Evolutionary conservation across 2,113 vertebrate species (phyloP), one percentile per base, ranked within the genome.

Genomic region (Callaeas wilsoni): DNA sequence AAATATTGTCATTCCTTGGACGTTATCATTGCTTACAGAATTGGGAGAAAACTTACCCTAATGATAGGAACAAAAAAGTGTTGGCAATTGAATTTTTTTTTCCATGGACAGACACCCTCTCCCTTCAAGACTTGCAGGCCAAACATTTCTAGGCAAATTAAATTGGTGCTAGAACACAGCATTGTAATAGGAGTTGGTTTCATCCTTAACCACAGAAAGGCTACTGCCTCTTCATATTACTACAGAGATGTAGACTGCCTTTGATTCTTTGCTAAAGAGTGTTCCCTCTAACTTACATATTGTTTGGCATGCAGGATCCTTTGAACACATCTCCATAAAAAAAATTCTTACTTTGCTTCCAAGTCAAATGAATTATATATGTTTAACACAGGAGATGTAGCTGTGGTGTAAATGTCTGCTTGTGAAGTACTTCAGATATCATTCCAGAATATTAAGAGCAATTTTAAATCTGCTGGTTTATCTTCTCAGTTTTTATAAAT

Each of bases 361-460:
- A 56, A 59, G 62, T 79, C 71, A 73, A 87, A 96, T 92, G 44
- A 90, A 84, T 92, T 90, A 93, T 75, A 82, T 90, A 83, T 55
- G 35, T 53, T 83, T 93, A 73, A 88, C 37, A 46, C 1, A 9
- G 79, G 82, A 89, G 65, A 52, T 62, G 39, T 64, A 92, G 57
- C 68, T 33, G 32, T 83, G n/a, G 57, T 5, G 7, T 76, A 92
- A 92, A 76, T 49, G 59, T 68, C 75, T 83, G 53, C 59, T 80
- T 86, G 50, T 83, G 68, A 90, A 89, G 22, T 76, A 75, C 29
- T 64, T 90, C 57, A 92, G 52, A 35, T 47, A 76, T 46, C n/a
- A 19, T 73, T 73, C 37, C 49, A 88, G 89, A 88, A 93, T 87
- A 67, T 76, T 71, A 53, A 39, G 33, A 50, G 33, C 68, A 64